A percentile compares a stretch with the other conserved stretches of the same genome.
phyloP scores from a whole-genome alignment of 2,113 vertebrate genomes.

The Alosa alosa region DNA sequence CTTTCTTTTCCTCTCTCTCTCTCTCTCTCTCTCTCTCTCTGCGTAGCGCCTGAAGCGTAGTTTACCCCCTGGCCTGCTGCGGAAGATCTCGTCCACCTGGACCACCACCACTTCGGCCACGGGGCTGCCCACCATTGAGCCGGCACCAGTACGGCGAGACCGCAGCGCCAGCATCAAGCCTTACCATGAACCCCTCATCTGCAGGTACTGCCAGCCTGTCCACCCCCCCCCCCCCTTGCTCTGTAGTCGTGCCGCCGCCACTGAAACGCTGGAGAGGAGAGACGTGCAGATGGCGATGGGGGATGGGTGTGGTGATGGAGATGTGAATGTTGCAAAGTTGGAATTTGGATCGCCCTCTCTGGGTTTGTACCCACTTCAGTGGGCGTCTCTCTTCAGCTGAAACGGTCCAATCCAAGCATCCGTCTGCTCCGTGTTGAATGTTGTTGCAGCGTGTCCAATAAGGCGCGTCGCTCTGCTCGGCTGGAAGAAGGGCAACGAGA shows the following conservation, averaged over 20 bases:
- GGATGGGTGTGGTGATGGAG: background rate
- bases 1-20: background rate
- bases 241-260: background rate
- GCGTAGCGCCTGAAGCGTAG: constrained; percentile 85
- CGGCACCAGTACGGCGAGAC: constrained; percentile 87
- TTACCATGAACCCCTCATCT: constrained; percentile 76
- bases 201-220: constrained; percentile 71
- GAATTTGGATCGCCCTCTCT: background rate
- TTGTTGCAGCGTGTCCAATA: background rate
- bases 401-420: background rate
- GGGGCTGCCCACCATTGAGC: constrained; percentile 91
- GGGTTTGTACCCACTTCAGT: background rate
- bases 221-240: constrained; percentile 75
- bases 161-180: constrained; percentile 88
- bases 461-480: no score
- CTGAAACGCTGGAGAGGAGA: background rate
- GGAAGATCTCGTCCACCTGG: constrained; percentile 94
- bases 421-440: background rate
- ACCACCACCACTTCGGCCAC: constrained; percentile 98
- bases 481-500: no score
- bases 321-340: background rate
- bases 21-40: background rate
- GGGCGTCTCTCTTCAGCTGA: background rate
- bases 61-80: constrained; percentile 85
- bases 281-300: background rate